A percentile compares a stretch with the other conserved stretches of the same genome.
phyloP scores from a whole-genome alignment of 2,797 vertebrate species.

The Halcyon badia region DNA sequence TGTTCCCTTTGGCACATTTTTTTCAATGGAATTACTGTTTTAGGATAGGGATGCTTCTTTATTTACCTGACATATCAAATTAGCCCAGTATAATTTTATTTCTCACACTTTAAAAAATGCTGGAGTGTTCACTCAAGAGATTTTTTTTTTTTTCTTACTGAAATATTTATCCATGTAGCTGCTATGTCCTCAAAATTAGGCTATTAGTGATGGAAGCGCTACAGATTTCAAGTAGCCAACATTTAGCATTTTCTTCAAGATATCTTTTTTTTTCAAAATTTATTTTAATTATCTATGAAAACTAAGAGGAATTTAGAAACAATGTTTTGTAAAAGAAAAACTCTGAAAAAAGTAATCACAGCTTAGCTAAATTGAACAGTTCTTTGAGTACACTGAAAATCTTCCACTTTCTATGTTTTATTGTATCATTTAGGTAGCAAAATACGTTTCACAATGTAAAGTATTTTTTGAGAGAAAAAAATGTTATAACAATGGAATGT shows the following conservation, averaged over 20 bases:
- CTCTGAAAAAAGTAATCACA: neutral
- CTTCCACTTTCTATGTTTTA: neutral
- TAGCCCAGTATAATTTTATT: neutral
- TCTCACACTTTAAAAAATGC: neutral
- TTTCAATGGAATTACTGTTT: neutral
- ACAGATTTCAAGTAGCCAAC: neutral
- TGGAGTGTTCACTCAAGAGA: neutral
- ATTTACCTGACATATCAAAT: neutral
- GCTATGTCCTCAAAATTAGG: neutral
- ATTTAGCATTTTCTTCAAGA: neutral
- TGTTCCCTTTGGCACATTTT: neutral
- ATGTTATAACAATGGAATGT: neutral
- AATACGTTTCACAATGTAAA: neutral
- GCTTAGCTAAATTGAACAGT: accelerated
- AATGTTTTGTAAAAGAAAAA: neutral
- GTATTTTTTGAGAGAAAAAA: neutral
- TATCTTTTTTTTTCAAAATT: neutral
- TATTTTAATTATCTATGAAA: neutral
- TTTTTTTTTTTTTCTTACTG: neutral
- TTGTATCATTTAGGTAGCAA: neutral
- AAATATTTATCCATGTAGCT: neutral
- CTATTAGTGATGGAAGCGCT: neutral
- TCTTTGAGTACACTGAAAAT: neutral
- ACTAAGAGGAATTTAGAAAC: neutral
- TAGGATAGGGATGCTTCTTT: neutral